A percentile compares a stretch with the other conserved stretches of the same genome.
Conservation (phyloP, 2,797 vertebrate species). For the Gobio occitaniae region DNA sequence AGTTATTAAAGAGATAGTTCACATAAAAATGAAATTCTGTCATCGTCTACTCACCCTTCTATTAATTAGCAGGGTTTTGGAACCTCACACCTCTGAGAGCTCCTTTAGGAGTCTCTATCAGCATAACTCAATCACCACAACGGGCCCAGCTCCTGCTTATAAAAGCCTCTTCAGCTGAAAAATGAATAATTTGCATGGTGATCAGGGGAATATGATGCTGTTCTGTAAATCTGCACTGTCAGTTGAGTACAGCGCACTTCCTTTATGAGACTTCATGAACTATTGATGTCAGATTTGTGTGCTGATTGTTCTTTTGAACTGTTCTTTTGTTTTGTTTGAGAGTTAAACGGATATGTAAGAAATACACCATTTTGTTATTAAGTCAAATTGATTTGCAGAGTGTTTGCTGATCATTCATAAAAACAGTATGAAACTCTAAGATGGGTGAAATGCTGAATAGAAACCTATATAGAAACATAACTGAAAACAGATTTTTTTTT, state of each 20-base stretch:
- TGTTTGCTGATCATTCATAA: not conserved
- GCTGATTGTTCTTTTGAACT: not conserved
- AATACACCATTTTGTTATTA: not conserved
- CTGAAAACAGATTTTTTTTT: not conserved
- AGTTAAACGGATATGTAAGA: not conserved
- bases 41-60: not conserved
- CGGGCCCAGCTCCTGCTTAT: not conserved
- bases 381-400: not conserved
- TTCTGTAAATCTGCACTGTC: not conserved
- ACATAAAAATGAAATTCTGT: not conserved
- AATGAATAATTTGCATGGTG: not conserved
- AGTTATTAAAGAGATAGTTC: slow-evolving; percentile 1
- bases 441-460: not conserved
- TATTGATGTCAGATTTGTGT: not conserved
- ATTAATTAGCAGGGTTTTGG: slow-evolving; percentile 31
- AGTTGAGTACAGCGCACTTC: not conserved
- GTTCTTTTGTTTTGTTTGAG: not conserved
- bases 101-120: not conserved
- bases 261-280: not conserved
- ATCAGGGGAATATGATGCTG: not conserved
- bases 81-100: slow-evolving; percentile 3
- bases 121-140: not conserved
- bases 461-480: not conserved
- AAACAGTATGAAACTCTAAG: not conserved
- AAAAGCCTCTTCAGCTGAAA: slow-evolving; percentile 5